Percentiles rank a stretch among this genome's conserved stretches.
These are phyloP conservation scores for Hypena proboscidalis DNA, from an alignment of 2,888 invertebrate genomes.

Conservation along the genomic window DNA sequence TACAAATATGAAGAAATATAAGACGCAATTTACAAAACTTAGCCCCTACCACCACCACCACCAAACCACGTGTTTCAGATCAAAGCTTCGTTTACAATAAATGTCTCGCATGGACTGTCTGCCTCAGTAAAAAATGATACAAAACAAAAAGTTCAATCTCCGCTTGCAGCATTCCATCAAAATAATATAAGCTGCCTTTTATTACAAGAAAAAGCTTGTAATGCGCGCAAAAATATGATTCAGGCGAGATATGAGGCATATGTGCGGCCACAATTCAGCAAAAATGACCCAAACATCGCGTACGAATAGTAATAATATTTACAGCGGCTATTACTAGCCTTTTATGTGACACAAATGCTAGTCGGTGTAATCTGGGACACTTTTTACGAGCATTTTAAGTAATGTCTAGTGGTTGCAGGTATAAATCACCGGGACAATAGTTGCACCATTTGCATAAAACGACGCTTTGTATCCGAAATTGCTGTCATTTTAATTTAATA, in stretches of 20 bases:
- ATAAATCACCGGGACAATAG: constrained; percentile 65
- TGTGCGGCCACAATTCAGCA: constrained; percentile 49
- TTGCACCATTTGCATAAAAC: constrained; percentile 66
- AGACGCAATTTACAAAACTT: too few species aligned
- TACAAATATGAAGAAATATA: too few species aligned
- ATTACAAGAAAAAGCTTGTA: constrained; percentile 39
- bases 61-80: too few species aligned
- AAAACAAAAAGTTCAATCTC: constrained; percentile 40
- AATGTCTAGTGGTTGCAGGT: constrained; percentile 54
- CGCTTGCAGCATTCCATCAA: constrained; percentile 27
- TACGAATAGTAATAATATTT: constrained; percentile 59
- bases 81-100: too few species aligned
- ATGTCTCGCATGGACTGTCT: constrained; percentile 5
- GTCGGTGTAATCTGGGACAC: constrained; percentile 60
- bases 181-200: constrained; percentile 44
- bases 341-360: constrained; percentile 63
- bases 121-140: constrained; percentile 21
- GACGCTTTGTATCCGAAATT: constrained; percentile 57
- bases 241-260: constrained; percentile 37
- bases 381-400: constrained; percentile 69
- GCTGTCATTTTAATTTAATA: constrained; percentile 67
- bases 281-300: constrained; percentile 49
- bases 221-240: constrained; percentile 39
- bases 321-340: constrained; percentile 55
- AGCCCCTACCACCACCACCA: too few species aligned